Evolutionary conservation across 2,113 vertebrate species (phyloP).

Genomic region (Eira barbara): DNA sequence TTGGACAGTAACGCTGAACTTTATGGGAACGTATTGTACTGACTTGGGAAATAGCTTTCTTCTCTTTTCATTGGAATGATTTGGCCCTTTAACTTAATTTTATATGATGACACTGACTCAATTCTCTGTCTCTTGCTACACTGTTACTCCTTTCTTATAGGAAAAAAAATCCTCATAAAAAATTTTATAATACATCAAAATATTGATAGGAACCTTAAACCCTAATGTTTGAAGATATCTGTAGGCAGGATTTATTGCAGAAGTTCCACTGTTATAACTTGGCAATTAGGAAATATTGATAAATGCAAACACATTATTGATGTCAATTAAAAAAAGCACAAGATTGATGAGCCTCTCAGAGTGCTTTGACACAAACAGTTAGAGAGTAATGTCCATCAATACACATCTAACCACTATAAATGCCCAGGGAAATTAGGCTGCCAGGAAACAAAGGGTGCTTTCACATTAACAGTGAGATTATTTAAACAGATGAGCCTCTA

Average conservation of each 20-base stretch:
- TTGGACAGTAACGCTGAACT: background rate
- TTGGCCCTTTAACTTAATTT: constrained; percentile 2
- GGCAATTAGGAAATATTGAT: constrained; percentile 86
- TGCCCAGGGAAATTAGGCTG: constrained; percentile 61
- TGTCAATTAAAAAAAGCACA: constrained; percentile 80
- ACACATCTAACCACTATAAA: constrained; percentile 70
- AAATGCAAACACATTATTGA: constrained; percentile 85
- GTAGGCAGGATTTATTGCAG: constrained; percentile 80
- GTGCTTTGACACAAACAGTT: constrained; percentile 74
- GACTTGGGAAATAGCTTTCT: background rate
- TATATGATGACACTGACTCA: background rate
- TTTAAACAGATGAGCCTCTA: constrained; percentile 56
- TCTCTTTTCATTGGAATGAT: background rate
- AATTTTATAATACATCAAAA: constrained; percentile 73
- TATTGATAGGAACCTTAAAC: constrained; percentile 76
- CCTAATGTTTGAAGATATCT: constrained; percentile 74
- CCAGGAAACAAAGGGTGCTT: constrained; percentile 65
- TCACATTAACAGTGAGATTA: constrained; percentile 68
- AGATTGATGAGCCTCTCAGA: constrained; percentile 82
- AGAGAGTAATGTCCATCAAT: constrained; percentile 76
- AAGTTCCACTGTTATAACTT: constrained; percentile 78
- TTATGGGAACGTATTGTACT: background rate
- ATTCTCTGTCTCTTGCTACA: constrained; percentile 1
- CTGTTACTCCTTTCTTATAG: background rate
- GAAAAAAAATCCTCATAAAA: constrained; percentile 62